phyloP scores from a whole-genome alignment of 2,113 vertebrate genomes.

The Oplegnathus fasciatus region DNA sequence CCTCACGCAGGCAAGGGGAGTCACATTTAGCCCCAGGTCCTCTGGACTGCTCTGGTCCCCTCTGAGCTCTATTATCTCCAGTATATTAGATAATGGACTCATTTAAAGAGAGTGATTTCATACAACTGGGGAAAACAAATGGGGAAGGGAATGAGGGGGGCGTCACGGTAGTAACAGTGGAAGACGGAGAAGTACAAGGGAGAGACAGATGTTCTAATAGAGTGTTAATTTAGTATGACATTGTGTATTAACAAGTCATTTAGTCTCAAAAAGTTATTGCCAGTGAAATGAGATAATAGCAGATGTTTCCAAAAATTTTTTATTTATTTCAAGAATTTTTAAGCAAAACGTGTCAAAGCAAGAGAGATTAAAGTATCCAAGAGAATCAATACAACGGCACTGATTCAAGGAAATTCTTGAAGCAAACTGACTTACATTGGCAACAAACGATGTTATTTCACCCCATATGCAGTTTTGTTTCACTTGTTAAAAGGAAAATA shows the following conservation, averaged over 20 bases:
- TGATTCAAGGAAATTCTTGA: constrained; percentile 47
- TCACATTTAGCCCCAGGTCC: constrained; percentile 48
- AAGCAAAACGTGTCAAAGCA: constrained; percentile 33
- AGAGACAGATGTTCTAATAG: constrained; percentile 1
- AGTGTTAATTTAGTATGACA: constrained; percentile 30
- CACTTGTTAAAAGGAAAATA: constrained; percentile 32
- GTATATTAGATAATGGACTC: background rate
- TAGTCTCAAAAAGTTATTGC: constrained; percentile 8
- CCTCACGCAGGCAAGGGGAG: constrained; percentile 43
- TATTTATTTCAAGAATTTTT: constrained; percentile 13
- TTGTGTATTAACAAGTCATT: constrained; percentile 21
- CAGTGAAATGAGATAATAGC: constrained; percentile 25
- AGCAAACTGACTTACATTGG: constrained; percentile 31
- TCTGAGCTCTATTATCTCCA: constrained; percentile 42
- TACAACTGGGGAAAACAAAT: constrained; percentile 3
- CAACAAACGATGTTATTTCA: constrained; percentile 45
- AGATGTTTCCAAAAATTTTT: constrained; percentile 31
- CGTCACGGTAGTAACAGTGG: constrained; percentile 12
- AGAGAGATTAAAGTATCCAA: constrained; percentile 24
- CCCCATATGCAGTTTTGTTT: constrained; percentile 36
- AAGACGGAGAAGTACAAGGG: background rate
- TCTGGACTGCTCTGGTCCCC: constrained; percentile 29
- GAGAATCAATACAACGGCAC: constrained; percentile 26
- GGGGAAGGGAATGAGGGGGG: background rate
- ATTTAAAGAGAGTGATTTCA: constrained; percentile 34